A percentile compares a stretch with the other conserved stretches of the same genome.
Evolutionary conservation across 2,113 vertebrate species (phyloP).

Genomic region (Lophius piscatorius): DNA sequence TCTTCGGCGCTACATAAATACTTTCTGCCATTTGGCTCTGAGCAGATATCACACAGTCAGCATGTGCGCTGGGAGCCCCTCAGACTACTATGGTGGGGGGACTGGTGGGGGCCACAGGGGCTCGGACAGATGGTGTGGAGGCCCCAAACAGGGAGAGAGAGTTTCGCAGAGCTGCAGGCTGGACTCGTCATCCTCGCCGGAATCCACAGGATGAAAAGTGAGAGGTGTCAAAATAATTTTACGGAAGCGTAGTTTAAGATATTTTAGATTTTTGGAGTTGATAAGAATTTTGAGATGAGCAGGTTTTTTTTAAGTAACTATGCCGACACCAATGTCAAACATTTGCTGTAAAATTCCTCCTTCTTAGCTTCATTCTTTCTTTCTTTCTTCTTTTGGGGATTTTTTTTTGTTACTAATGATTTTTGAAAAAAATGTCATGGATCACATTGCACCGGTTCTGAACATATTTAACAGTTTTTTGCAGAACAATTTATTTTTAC

Average conservation of each 20-base stretch:
- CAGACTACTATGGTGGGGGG: conserved; percentile 4
- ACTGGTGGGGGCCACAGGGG: conserved; percentile 11
- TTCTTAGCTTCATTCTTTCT: too few relatives aligned
- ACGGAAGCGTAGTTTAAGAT: background rate
- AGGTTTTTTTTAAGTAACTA: too few relatives aligned
- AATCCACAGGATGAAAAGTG: conserved; percentile 5
- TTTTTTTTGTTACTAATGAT: too few relatives aligned
- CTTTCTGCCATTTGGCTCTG: conserved; percentile 30
- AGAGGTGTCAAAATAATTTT: background rate
- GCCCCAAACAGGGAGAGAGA: conserved; percentile 18
- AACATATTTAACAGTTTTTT: too few relatives aligned
- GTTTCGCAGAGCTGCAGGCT: conserved; percentile 25
- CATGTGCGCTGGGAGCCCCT: conserved; percentile 20
- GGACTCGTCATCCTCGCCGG: conserved; percentile 9
- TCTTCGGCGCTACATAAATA: too few relatives aligned
- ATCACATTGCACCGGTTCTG: too few relatives aligned
- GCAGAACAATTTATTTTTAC: too few relatives aligned
- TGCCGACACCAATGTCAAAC: too few relatives aligned
- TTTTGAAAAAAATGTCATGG: too few relatives aligned
- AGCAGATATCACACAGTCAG: conserved; percentile 9
- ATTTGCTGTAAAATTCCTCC: too few relatives aligned
- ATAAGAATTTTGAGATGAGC: background rate
- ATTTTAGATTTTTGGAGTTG: background rate
- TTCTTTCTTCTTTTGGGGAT: too few relatives aligned
- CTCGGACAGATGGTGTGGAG: conserved; percentile 37